Evolutionary conservation across 2,797 vertebrate genomes (phyloP).

Genomic region (Enteromius thamalakanensis): DNA sequence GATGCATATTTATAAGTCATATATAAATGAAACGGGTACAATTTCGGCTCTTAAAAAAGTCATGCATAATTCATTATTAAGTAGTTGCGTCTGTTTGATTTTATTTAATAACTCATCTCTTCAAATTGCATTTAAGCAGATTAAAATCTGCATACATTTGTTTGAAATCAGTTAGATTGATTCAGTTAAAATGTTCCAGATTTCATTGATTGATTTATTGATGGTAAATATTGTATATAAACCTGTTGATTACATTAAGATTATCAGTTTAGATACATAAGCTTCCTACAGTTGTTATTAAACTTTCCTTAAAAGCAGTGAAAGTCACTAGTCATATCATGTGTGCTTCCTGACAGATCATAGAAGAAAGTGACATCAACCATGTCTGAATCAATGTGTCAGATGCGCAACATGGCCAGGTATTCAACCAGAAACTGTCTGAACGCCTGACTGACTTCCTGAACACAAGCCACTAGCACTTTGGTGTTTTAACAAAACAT

Average conservation of each 20-base stretch:
- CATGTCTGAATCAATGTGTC: slow-evolving; percentile 50
- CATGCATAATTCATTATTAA: not conserved
- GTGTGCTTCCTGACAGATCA: slow-evolving; percentile 16
- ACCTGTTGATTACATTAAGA: not conserved
- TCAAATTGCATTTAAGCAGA: not conserved
- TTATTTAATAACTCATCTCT: not conserved
- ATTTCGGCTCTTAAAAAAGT: not conserved
- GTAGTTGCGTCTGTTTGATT: not conserved
- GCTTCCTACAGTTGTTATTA: not conserved
- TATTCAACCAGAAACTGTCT: slow-evolving; percentile 60
- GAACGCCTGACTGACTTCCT: slow-evolving; percentile 53
- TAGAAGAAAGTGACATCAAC: slow-evolving; percentile 33
- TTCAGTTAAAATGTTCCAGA: not conserved
- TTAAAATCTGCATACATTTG: not conserved
- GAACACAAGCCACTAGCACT: slow-evolving; percentile 1
- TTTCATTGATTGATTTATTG: not conserved
- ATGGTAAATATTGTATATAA: no score
- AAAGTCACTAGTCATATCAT: slow-evolving; percentile 9
- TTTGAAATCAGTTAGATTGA: not conserved
- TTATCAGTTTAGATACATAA: not conserved
- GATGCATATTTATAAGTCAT: not conserved
- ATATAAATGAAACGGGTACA: not conserved
- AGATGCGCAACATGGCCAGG: slow-evolving; percentile 52
- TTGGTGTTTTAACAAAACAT: slow-evolving; percentile 21
- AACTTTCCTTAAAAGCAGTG: slow-evolving; percentile 4